Evolutionary conservation across 2,888 invertebrate species (phyloP).

Genomic region (Andrena trimmerana): DNA sequence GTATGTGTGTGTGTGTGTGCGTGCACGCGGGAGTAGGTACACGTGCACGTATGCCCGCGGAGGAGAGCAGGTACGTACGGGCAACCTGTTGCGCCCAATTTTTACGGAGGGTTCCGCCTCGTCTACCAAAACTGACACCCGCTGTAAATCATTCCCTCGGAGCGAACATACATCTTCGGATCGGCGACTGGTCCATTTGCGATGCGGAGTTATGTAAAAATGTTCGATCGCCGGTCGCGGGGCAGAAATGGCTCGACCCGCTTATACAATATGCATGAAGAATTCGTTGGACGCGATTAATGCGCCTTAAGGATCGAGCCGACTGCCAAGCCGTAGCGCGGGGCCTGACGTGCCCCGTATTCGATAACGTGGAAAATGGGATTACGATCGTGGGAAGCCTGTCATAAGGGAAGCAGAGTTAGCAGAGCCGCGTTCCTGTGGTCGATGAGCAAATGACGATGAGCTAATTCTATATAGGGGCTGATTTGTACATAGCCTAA

Average conservation of each 20-base stretch:
- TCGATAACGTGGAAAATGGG: conserved; percentile 15
- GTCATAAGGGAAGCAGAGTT: neutral
- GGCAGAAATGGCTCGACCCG: conserved; percentile 10
- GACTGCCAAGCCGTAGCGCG: conserved; percentile 7
- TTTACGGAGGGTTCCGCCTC: conserved; percentile 71
- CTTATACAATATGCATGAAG: conserved; percentile 50
- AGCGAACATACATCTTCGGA: conserved; percentile 63
- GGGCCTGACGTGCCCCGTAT: conserved; percentile 9
- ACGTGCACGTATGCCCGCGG: neutral
- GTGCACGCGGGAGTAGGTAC: conserved; percentile 5
- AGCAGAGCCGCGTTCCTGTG: neutral
- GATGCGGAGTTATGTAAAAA: conserved; percentile 50
- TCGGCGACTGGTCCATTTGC: conserved; percentile 60
- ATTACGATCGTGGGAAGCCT: conserved; percentile 9
- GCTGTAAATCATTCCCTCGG: conserved; percentile 66
- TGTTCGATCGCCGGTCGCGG: conserved; percentile 11
- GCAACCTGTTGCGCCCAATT: conserved; percentile 77
- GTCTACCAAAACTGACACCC: conserved; percentile 69
- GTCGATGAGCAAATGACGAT: too few relatives aligned
- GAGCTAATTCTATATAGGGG: too few relatives aligned
- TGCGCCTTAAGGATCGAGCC: conserved; percentile 19
- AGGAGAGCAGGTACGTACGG: conserved; percentile 64
- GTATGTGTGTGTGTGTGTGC: neutral
- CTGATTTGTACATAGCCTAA: too few relatives aligned
- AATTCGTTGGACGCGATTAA: conserved; percentile 44